Conservation (phyloP, 2,797 vertebrate species). For the Sebastes vulpes region DNA sequence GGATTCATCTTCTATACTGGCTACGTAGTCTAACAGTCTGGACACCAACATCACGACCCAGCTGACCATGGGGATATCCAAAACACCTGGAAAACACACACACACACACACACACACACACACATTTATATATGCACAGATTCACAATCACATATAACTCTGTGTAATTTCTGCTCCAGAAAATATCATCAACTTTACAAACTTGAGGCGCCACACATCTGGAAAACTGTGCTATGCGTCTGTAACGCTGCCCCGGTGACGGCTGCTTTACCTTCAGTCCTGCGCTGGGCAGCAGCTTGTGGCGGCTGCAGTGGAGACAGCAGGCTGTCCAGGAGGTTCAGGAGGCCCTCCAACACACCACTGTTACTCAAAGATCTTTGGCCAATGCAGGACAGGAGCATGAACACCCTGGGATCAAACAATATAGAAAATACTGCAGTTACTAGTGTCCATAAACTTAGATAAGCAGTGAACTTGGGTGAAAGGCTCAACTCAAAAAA, state of each 20-base stretch:
- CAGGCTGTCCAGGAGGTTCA: conserved; percentile 96
- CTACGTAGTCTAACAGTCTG: conserved; percentile 95
- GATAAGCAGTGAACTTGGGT: neutral
- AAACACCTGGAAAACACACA: conserved; percentile 86
- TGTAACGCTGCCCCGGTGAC: neutral
- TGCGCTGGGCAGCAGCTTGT: conserved; percentile 83
- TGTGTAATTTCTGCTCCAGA: neutral
- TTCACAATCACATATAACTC: neutral
- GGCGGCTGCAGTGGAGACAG: conserved; percentile 95
- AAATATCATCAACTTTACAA: neutral
- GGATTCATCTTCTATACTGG: conserved; percentile 97
- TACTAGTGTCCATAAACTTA: neutral
- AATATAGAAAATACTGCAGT: neutral
- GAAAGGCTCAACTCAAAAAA: too few relatives aligned
- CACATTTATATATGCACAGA: neutral
- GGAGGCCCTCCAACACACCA: conserved; percentile 95
- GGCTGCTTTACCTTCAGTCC: conserved; percentile 90
- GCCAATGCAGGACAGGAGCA: conserved; percentile 98
- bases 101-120: conserved; percentile 22
- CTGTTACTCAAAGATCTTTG: conserved; percentile 98
- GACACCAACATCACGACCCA: conserved; percentile 99
- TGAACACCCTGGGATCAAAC: conserved; percentile 90
- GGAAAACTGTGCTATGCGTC: neutral
- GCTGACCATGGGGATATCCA: conserved; percentile 99
- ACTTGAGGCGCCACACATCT: too few relatives aligned